Conservation (phyloP, 2,888 invertebrate genomes). For the Quadroppia sp. region DNA sequence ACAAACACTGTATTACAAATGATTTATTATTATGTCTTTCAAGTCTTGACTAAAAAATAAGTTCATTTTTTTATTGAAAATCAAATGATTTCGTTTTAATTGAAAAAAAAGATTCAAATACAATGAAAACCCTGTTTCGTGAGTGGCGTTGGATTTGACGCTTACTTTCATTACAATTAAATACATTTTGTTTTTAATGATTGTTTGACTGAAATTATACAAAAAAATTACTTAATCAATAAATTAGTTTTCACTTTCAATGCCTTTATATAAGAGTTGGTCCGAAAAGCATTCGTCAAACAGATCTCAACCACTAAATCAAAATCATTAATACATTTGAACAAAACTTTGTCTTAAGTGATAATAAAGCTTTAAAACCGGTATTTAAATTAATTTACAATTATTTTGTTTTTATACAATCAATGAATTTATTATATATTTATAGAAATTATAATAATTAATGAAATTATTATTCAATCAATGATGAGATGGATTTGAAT, state of each 20-base stretch:
- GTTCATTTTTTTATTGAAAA: too few relatives aligned
- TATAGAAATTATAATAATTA: not conserved
- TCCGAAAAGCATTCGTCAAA: not conserved
- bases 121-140: too few relatives aligned
- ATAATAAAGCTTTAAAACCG: conserved; percentile 27
- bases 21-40: not conserved
- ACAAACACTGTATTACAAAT: not conserved
- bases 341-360: not conserved
- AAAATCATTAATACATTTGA: not conserved
- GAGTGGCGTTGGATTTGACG: not conserved
- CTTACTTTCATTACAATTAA: not conserved
- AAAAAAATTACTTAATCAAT: too few relatives aligned
- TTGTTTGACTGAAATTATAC: not conserved
- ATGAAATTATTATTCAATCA: too few relatives aligned
- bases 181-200: not conserved
- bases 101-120: too few relatives aligned
- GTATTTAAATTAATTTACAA: conserved; percentile 26
- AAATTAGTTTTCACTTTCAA: too few relatives aligned
- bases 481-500: not conserved
- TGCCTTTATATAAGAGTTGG: not conserved
- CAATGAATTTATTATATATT: conserved; percentile 12
- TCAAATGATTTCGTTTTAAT: too few relatives aligned
- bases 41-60: too few relatives aligned
- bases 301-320: not conserved
- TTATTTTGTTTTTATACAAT: conserved; percentile 8